Percentiles rank a stretch among this genome's conserved stretches.
phyloP scores from a whole-genome alignment of 2,888 invertebrate genomes.

The Orthosia cruda region DNA sequence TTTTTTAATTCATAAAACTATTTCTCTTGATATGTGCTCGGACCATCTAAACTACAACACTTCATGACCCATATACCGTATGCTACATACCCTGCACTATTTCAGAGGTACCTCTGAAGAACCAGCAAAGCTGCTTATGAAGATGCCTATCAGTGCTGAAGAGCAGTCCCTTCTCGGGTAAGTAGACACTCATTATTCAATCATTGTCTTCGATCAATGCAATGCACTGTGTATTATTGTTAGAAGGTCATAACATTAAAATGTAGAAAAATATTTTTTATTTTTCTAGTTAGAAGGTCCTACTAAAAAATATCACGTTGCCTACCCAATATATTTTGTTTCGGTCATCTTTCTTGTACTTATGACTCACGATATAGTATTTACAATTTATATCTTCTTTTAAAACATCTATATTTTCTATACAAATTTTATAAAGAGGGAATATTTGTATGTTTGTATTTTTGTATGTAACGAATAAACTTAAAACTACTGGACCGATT shows the following conservation, averaged over 20 bases:
- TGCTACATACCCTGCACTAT: constrained; percentile 79
- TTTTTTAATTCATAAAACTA: not conserved
- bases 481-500: too few species aligned
- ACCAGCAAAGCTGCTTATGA: constrained; percentile 79
- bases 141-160: constrained; percentile 95
- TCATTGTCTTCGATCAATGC: too few species aligned
- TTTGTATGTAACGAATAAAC: too few species aligned
- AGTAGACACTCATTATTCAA: constrained; percentile 82
- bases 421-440: too few species aligned
- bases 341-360: not conserved
- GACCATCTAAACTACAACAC: constrained; percentile 41
- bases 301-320: not conserved
- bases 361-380: not conserved
- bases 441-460: too few species aligned
- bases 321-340: not conserved
- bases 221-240: too few species aligned
- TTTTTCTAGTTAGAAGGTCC: too few species aligned
- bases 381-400: not conserved
- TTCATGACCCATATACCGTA: constrained; percentile 79
- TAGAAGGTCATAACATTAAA: constrained; percentile 6
- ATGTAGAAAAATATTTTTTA: constrained; percentile 11
- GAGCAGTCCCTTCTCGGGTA: constrained; percentile 97
- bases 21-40: constrained; percentile 52
- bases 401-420: too few species aligned
- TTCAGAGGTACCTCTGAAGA: constrained; percentile 78